Conservation (phyloP, 2,888 invertebrate genomes). For the Chloromyia formosa region DNA sequence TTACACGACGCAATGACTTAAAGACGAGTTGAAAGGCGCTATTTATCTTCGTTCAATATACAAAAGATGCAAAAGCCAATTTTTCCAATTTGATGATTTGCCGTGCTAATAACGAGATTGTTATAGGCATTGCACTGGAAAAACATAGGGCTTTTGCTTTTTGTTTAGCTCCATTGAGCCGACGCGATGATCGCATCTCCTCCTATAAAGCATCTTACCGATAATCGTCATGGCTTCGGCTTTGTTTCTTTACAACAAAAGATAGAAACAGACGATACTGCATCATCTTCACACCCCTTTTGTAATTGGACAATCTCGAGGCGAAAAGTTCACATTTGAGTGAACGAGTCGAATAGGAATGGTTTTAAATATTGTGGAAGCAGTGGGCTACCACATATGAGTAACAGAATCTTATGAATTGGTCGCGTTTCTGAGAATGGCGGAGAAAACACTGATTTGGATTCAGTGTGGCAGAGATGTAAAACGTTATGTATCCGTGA, state of each 20-base stretch:
- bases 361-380: no score
- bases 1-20: constrained; percentile 34
- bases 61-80: constrained; percentile 45
- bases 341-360: no score
- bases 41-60: constrained; percentile 46
- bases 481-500: no score
- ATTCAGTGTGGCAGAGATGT: no score
- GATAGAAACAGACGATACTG: not conserved
- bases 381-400: no score
- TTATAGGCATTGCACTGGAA: constrained; percentile 26
- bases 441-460: no score
- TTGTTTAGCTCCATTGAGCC: constrained; percentile 41
- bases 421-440: no score
- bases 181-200: not conserved
- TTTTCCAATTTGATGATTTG: constrained; percentile 47
- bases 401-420: no score
- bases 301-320: constrained; percentile 6
- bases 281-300: not conserved
- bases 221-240: not conserved
- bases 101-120: constrained; percentile 48
- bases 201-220: not conserved
- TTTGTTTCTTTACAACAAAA: constrained; percentile 1
- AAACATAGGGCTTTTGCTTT: constrained; percentile 22
- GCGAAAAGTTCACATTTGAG: not conserved
- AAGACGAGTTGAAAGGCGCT: constrained; percentile 44